Evolutionary conservation across 1,140 invertebrate genomes (phyloP).

Genomic region (Drosophila hydei): DNA sequence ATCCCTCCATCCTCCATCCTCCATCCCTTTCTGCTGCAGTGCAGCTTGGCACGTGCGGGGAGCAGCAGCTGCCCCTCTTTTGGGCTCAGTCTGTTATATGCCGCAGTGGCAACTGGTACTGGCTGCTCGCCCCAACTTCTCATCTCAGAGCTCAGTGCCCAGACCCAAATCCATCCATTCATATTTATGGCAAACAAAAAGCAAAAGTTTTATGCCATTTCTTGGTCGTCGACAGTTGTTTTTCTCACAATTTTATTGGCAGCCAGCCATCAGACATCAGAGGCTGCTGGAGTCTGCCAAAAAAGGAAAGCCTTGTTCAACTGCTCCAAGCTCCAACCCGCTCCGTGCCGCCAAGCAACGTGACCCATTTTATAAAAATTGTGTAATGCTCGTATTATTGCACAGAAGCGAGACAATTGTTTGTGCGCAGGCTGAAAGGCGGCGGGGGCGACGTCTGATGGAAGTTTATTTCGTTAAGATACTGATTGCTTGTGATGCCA

Average conservation of each 20-base stretch:
- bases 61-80: slow-evolving; percentile 14
- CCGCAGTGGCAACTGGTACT: slow-evolving; percentile 46
- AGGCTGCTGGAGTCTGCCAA: slow-evolving; percentile 50
- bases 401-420: slow-evolving; percentile 46
- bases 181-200: slow-evolving; percentile 75
- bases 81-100: slow-evolving; percentile 25
- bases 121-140: slow-evolving; percentile 1
- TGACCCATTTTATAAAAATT: slow-evolving; percentile 69
- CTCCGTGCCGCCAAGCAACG: slow-evolving; percentile 29
- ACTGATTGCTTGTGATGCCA: slow-evolving; percentile 38
- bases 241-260: slow-evolving; percentile 74
- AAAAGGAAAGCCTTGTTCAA: neutral
- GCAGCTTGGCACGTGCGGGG: slow-evolving; percentile 14
- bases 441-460: neutral
- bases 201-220: slow-evolving; percentile 72
- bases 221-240: slow-evolving; percentile 70
- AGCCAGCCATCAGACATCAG: slow-evolving; percentile 69
- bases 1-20: too few relatives aligned
- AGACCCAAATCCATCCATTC: slow-evolving; percentile 68
- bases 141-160: neutral
- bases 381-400: slow-evolving; percentile 69
- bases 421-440: neutral
- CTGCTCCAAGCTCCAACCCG: neutral
- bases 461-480: slow-evolving; percentile 34
- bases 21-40: too few relatives aligned